These are phyloP conservation scores for Zaprionus taronus DNA, from an alignment of 1,140 invertebrate species.

Conservation along the genomic window DNA sequence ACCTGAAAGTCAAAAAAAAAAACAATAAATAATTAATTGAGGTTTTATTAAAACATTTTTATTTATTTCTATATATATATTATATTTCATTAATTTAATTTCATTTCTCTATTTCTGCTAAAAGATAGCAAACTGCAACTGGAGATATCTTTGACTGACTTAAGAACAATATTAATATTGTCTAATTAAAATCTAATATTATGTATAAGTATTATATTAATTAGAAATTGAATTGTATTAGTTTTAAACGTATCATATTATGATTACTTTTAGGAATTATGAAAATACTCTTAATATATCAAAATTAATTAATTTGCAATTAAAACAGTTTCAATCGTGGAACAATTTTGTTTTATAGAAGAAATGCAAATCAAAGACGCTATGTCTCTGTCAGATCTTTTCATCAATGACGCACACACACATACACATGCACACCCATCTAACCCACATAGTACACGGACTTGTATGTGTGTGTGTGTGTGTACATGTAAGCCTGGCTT, in stretches of 20 bases:
- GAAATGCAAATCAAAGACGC: slow-evolving; percentile 26
- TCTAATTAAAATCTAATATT: no score
- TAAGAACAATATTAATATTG: not conserved
- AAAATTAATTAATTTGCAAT: no score
- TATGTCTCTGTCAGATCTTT: slow-evolving; percentile 14
- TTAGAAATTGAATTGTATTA: no score
- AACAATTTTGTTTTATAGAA: not conserved
- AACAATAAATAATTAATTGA: not conserved
- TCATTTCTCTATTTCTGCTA: no score
- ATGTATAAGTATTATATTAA: no score
- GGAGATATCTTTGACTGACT: not conserved
- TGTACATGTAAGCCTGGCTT: slow-evolving; percentile 45
- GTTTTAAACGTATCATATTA: no score
- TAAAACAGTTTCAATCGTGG: not conserved
- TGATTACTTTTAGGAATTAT: no score
- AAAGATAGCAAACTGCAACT: no score
- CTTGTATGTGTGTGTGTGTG: slow-evolving; percentile 4
- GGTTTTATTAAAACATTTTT: no score
- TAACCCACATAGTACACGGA: slow-evolving; percentile 15
- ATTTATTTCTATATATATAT: not conserved
- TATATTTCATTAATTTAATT: not conserved
- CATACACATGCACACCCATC: slow-evolving; percentile 4
- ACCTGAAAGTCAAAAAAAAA: slow-evolving; percentile 87
- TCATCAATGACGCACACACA: slow-evolving; percentile 55
- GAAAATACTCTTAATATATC: no score